Percentiles rank a stretch among this genome's conserved stretches.
phyloP scores from a whole-genome alignment of 2,888 invertebrate genomes.

The Ctenicera cuprea region DNA sequence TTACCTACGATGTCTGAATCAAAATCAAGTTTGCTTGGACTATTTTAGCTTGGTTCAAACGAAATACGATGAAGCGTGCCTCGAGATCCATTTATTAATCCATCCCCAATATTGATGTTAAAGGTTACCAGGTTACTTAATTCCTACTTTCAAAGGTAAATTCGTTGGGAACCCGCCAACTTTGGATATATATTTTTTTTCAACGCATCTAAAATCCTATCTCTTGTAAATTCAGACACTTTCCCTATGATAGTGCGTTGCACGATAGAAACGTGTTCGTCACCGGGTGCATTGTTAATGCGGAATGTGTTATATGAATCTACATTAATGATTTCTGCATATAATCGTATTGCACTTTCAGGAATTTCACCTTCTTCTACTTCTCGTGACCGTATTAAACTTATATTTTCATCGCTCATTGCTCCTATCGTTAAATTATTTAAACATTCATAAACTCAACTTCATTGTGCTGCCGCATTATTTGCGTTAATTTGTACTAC shows the following conservation, averaged over 20 bases:
- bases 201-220: not conserved
- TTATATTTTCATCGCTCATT: not conserved
- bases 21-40: not conserved
- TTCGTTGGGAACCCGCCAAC: not conserved
- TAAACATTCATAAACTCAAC: not conserved
- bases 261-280: not conserved
- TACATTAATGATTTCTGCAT: not conserved
- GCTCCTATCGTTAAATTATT: not conserved
- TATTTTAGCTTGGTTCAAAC: not conserved
- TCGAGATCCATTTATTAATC: slow-evolving; percentile 25
- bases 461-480: slow-evolving; percentile 33
- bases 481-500: slow-evolving; percentile 16
- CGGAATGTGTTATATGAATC: not conserved
- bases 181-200: not conserved
- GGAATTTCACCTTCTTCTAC: not conserved
- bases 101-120: slow-evolving; percentile 31
- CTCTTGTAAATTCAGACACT: not conserved
- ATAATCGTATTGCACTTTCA: not conserved
- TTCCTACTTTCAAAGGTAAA: not conserved
- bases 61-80: not conserved
- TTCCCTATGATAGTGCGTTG: not conserved
- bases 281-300: not conserved
- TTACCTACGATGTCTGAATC: not conserved
- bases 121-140: slow-evolving; percentile 15
- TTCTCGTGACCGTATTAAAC: not conserved